phyloP scores from a whole-genome alignment of 2,888 invertebrate genomes.

The Diarsia brunnea region DNA sequence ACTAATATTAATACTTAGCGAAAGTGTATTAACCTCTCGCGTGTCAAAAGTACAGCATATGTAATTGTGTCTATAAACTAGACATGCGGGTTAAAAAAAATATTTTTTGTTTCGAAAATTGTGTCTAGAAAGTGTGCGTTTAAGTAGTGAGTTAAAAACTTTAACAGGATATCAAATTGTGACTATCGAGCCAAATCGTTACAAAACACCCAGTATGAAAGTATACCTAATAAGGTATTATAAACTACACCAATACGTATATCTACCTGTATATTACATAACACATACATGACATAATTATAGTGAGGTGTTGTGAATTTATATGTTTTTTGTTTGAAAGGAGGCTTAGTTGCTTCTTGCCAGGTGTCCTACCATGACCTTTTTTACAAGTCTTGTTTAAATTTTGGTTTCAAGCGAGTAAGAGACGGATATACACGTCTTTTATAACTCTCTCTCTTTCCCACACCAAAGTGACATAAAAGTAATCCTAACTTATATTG shows the following conservation, averaged over 20 bases:
- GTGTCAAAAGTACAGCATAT: too few relatives aligned
- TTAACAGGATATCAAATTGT: conserved; percentile 9
- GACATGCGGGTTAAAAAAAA: too few relatives aligned
- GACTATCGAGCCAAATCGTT: conserved; percentile 57
- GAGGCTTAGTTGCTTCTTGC: not conserved
- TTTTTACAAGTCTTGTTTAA: not conserved
- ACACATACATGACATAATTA: conserved; percentile 28
- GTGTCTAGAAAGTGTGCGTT: conserved; percentile 13
- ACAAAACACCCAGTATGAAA: conserved; percentile 69
- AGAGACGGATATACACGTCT: not conserved
- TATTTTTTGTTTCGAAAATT: too few relatives aligned
- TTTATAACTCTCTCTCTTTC: not conserved
- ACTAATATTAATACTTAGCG: not conserved
- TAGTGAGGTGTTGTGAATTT: conserved; percentile 20
- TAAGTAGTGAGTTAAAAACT: not conserved
- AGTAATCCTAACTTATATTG: too few relatives aligned
- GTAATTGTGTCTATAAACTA: too few relatives aligned
- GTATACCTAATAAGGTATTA: conserved; percentile 70
- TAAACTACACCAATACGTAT: conserved; percentile 58
- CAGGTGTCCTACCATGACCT: not conserved
- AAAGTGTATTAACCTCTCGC: not conserved
- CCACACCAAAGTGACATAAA: not conserved
- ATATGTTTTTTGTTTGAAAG: conserved; percentile 3
- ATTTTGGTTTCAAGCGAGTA: not conserved
- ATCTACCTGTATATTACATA: conserved; percentile 55